Percentiles rank a stretch among this genome's conserved stretches.
Evolutionary conservation across 2,888 invertebrate species (phyloP).

Genomic region (Dynastes grantii): DNA sequence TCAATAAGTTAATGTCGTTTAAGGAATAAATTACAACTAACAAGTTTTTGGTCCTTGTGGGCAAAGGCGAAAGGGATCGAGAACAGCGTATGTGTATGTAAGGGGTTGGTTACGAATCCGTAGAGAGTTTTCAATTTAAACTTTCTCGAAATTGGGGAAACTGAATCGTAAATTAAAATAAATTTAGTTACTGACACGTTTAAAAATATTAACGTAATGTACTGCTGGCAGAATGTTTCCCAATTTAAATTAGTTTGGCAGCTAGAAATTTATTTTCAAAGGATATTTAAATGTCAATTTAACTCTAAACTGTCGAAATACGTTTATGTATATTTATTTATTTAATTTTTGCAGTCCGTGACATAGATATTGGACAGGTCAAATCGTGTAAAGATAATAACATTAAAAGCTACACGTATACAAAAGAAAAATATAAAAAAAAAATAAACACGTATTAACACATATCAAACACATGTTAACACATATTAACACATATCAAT

Average conservation of each 20-base stretch:
- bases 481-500: no score
- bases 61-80: background rate
- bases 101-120: background rate
- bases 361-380: no score
- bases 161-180: slow-evolving; percentile 14
- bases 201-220: slow-evolving; percentile 13
- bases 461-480: no score
- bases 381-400: no score
- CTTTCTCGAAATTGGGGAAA: slow-evolving; percentile 16
- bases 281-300: background rate
- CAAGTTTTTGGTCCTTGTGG: background rate
- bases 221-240: background rate
- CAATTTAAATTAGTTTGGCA: slow-evolving; percentile 1
- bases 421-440: no score
- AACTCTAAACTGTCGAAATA: background rate
- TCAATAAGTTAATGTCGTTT: background rate
- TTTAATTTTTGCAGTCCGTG: no score
- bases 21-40: slow-evolving; percentile 29
- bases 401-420: background rate
- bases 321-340: background rate
- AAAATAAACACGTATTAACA: no score
- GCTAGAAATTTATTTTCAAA: background rate
- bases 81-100: slow-evolving; percentile 4
- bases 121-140: slow-evolving; percentile 29
- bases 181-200: slow-evolving; percentile 18